Evolutionary conservation across 1,140 invertebrate species (phyloP).

Genomic region (Drosophila tani): DNA sequence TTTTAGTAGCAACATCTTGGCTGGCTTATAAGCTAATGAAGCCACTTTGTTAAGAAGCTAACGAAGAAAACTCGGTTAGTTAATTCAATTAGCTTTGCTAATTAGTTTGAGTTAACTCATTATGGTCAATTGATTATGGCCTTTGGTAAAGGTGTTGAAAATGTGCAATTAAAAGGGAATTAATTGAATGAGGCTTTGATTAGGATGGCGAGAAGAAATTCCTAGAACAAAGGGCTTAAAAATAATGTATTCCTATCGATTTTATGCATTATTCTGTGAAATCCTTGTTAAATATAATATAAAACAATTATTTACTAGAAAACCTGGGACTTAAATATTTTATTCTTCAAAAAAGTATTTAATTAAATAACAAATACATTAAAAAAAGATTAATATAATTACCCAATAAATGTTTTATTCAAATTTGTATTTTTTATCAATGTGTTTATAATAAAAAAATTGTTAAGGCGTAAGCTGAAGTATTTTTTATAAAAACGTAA

Average conservation of each 20-base stretch:
- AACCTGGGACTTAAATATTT: too few relatives aligned
- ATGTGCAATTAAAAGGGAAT: slow-evolving; percentile 9
- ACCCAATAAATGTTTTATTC: too few relatives aligned
- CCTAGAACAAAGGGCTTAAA: not conserved
- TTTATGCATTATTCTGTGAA: too few relatives aligned
- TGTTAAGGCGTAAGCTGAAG: too few relatives aligned
- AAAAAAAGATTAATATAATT: too few relatives aligned
- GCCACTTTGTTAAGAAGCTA: not conserved
- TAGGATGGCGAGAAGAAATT: not conserved
- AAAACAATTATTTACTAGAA: too few relatives aligned
- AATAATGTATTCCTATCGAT: not conserved
- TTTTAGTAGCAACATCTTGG: slow-evolving; percentile 22
- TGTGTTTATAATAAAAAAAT: too few relatives aligned
- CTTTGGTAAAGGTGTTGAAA: not conserved
- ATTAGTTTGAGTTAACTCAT: slow-evolving; percentile 8
- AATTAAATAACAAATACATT: too few relatives aligned
- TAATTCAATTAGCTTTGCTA: slow-evolving; percentile 4
- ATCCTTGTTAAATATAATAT: too few relatives aligned
- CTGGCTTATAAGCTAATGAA: slow-evolving; percentile 8
- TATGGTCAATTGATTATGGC: slow-evolving; percentile 2
- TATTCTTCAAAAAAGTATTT: too few relatives aligned
- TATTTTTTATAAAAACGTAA: too few relatives aligned
- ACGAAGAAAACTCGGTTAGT: not conserved
- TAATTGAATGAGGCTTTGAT: not conserved
- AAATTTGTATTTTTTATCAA: too few relatives aligned